Conservation (phyloP, 2,113 vertebrate species). For the Aviceda subcristata region DNA sequence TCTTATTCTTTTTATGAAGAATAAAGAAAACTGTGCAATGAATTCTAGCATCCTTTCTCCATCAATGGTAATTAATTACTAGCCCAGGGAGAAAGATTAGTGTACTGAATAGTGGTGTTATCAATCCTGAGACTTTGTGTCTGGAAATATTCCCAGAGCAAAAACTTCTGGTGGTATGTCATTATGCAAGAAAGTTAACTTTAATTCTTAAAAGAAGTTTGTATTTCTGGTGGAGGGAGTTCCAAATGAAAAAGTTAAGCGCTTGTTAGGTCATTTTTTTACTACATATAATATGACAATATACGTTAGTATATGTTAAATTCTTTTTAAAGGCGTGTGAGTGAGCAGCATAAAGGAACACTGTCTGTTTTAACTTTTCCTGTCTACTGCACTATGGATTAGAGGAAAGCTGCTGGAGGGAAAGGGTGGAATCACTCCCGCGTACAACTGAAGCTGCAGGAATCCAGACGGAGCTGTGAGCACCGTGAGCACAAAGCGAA, state of each 20-base stretch:
- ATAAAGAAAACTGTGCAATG: not conserved
- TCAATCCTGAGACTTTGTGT: not conserved
- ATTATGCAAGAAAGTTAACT: not conserved
- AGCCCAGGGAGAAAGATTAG: not conserved
- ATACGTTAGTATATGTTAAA: not conserved
- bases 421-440: not conserved
- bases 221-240: not conserved
- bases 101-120: not conserved
- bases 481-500: rapidly evolving
- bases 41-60: not conserved
- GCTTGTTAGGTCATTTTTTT: not conserved
- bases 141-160: not conserved
- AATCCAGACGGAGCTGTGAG: not conserved
- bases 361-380: not conserved
- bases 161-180: not conserved
- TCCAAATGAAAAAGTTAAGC: not conserved
- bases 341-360: not conserved
- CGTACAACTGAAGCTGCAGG: not conserved
- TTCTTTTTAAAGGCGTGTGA: not conserved
- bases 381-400: not conserved
- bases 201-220: not conserved
- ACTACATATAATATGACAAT: not conserved
- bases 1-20: not conserved
- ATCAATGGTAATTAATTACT: not conserved
- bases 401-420: not conserved